A percentile compares a stretch with the other conserved stretches of the same genome.
These are phyloP conservation scores for Zingel zingel DNA, from an alignment of 2,113 vertebrate species.

Conservation along the genomic window DNA sequence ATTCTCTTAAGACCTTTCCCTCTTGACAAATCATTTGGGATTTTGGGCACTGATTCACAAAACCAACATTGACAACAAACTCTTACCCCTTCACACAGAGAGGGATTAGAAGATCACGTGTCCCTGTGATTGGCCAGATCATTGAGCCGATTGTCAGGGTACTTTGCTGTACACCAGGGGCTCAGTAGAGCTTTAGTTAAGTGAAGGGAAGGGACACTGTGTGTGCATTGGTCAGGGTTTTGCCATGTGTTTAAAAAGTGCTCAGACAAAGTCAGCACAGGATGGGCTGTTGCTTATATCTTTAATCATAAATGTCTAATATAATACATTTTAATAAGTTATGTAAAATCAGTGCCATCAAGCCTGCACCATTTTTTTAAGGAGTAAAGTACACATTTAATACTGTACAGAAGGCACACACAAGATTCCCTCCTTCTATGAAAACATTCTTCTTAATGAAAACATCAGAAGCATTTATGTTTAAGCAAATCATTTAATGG, in stretches of 20 bases:
- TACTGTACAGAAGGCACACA: slow-evolving; percentile 52
- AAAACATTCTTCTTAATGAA: slow-evolving; percentile 72
- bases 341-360: slow-evolving; percentile 28
- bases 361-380: slow-evolving; percentile 14
- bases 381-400: slow-evolving; percentile 46
- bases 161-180: slow-evolving; percentile 87
- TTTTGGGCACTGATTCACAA: slow-evolving; percentile 91
- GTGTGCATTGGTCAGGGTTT: slow-evolving; percentile 56
- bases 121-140: slow-evolving; percentile 92
- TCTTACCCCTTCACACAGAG: slow-evolving; percentile 90
- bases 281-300: slow-evolving; percentile 11
- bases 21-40: slow-evolving; percentile 93
- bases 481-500: slow-evolving; percentile 78
- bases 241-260: slow-evolving; percentile 45
- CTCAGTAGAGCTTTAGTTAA: slow-evolving; percentile 88
- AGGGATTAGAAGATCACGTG: slow-evolving; percentile 94
- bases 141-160: slow-evolving; percentile 93
- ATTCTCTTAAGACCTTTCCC: slow-evolving; percentile 89
- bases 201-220: slow-evolving; percentile 78
- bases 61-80: slow-evolving; percentile 92
- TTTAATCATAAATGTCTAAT: slow-evolving; percentile 38
- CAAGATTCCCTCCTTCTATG: slow-evolving; percentile 61
- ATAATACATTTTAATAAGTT: slow-evolving; percentile 11
- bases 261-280: slow-evolving; percentile 4
- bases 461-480: slow-evolving; percentile 72